Evolutionary conservation across 2,888 invertebrate species (phyloP).

Genomic region (Scaptomyza flava): DNA sequence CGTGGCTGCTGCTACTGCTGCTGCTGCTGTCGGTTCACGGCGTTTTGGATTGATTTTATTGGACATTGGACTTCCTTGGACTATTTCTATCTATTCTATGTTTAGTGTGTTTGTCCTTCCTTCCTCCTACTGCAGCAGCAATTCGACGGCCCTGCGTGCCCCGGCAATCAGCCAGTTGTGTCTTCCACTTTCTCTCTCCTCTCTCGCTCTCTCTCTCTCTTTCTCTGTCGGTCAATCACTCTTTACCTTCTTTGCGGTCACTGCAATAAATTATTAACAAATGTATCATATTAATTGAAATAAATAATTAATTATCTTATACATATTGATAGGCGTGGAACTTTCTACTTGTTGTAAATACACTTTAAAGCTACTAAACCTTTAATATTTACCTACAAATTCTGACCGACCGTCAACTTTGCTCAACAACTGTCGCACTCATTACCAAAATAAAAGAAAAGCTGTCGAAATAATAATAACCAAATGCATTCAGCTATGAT

Average conservation of each 20-base stretch:
- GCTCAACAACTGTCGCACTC: conserved; percentile 28
- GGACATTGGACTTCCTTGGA: conserved; percentile 80
- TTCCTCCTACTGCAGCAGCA: conserved; percentile 18
- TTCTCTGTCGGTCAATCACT: not conserved
- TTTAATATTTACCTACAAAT: conserved; percentile 21
- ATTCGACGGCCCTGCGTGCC: conserved; percentile 20
- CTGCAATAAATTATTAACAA: conserved; percentile 35
- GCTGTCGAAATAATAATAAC: conserved; percentile 26
- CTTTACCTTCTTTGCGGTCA: conserved; percentile 18
- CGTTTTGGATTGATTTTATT: conserved; percentile 84
- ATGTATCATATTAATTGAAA: conserved; percentile 19
- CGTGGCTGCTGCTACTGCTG: conserved; percentile 66
- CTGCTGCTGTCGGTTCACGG: conserved; percentile 82
- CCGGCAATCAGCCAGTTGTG: conserved; percentile 11
- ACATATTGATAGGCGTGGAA: not conserved
- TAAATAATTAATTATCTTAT: not conserved
- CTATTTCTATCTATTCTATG: conserved; percentile 23
- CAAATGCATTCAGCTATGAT: conserved; percentile 41
- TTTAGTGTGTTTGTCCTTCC: conserved; percentile 10
- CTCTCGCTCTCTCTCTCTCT: too few relatives aligned
- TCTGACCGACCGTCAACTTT: conserved; percentile 49
- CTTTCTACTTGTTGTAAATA: not conserved
- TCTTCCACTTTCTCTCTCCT: not conserved
- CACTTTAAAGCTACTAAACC: not conserved
- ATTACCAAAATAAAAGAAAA: conserved; percentile 21